These are phyloP conservation scores for Melanostoma mellinum DNA, from an alignment of 2,888 invertebrate genomes.

Conservation along the genomic window DNA sequence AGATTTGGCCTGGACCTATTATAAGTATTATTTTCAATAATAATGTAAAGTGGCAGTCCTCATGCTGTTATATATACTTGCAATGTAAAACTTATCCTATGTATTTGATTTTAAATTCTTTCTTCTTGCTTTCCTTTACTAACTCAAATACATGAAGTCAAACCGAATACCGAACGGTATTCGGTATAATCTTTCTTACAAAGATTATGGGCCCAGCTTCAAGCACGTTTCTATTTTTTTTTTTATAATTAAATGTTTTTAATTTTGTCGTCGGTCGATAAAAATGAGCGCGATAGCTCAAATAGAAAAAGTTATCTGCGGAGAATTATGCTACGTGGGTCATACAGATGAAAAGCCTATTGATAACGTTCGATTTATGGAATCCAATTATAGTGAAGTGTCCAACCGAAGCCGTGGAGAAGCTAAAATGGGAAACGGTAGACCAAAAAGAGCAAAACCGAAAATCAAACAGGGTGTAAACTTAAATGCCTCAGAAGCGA, in stretches of 20 bases:
- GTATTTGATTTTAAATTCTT: too few relatives aligned
- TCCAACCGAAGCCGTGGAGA: not conserved
- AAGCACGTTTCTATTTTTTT: conserved; percentile 30
- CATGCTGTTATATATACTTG: too few relatives aligned
- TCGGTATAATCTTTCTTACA: too few relatives aligned
- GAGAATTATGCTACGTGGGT: conserved; percentile 51
- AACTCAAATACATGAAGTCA: too few relatives aligned
- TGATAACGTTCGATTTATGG: conserved; percentile 50
- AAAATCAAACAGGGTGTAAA: too few relatives aligned
- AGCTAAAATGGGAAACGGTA: not conserved
- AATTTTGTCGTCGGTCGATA: conserved; percentile 11
- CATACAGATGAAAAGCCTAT: conserved; percentile 49
- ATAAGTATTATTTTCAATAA: not conserved
- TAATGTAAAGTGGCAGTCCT: not conserved
- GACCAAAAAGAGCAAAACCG: conserved; percentile 37
- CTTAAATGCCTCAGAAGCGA: too few relatives aligned
- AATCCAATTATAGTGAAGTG: conserved; percentile 20
- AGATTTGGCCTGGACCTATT: too few relatives aligned
- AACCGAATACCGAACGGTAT: too few relatives aligned
- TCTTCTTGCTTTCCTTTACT: too few relatives aligned
- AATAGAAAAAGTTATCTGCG: conserved; percentile 45
- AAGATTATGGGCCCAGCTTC: conserved; percentile 41
- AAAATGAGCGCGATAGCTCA: conserved; percentile 10
- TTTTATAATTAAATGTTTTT: not conserved
- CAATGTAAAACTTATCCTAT: too few relatives aligned